These are phyloP conservation scores for Gymnarchus niloticus DNA, from an alignment of 2,113 vertebrate genomes.

Conservation along the genomic window DNA sequence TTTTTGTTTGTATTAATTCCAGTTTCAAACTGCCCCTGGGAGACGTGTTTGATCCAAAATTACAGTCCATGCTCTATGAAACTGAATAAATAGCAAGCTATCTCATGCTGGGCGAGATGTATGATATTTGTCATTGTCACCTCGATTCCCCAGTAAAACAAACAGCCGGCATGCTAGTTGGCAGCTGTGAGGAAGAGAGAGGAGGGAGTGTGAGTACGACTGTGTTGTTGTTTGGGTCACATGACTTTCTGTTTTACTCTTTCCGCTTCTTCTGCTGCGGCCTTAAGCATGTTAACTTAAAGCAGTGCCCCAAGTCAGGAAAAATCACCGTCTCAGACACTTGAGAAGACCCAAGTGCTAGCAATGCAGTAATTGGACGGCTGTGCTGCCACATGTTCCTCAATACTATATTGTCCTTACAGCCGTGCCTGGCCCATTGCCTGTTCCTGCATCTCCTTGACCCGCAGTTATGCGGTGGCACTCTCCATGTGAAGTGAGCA, in stretches of 20 bases:
- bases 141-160: constrained; percentile 75
- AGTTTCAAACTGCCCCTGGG: neutral
- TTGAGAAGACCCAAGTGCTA: neutral
- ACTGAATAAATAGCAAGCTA: constrained; percentile 55
- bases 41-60: neutral
- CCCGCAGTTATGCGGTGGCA: neutral
- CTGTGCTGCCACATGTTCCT: neutral
- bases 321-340: neutral
- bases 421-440: too few relatives aligned
- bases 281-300: neutral
- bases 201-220: neutral
- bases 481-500: neutral
- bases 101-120: constrained; percentile 74
- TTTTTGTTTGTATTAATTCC: neutral
- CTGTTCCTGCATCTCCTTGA: neutral
- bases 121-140: constrained; percentile 78
- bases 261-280: neutral
- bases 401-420: neutral
- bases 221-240: neutral
- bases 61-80: constrained; percentile 9
- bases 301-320: neutral
- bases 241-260: neutral
- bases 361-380: neutral
- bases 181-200: constrained; percentile 30
- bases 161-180: constrained; percentile 47